A percentile compares a stretch with the other conserved stretches of the same genome.
phyloP scores from a whole-genome alignment of 2,113 vertebrate genomes.

The Microcebus murinus region DNA sequence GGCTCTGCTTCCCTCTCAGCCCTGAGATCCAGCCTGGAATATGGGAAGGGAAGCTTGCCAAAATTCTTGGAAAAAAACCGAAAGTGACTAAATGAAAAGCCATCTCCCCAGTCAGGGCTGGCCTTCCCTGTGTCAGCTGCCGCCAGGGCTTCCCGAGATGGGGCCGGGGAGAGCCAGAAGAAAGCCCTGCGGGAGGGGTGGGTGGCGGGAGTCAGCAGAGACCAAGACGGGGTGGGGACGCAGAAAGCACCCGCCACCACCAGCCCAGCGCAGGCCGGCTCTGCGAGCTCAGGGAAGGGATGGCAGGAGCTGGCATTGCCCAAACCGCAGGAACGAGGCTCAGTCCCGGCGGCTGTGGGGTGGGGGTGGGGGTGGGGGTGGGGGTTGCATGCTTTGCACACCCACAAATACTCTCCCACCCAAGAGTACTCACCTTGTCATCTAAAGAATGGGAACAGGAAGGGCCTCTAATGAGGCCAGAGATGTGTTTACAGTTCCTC shows the following conservation, averaged over 20 bases:
- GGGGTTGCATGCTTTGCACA: background rate
- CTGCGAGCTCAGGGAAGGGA: background rate
- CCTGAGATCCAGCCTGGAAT: background rate
- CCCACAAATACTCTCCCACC: conserved; percentile 30
- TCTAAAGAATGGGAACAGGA: conserved; percentile 58
- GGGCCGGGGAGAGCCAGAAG: background rate
- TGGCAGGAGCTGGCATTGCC: fast-evolving
- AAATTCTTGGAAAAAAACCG: conserved; percentile 12
- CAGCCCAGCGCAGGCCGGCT: background rate
- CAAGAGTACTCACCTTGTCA: background rate
- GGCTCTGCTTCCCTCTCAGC: background rate
- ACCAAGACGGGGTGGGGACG: background rate
- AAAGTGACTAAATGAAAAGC: conserved; percentile 70
- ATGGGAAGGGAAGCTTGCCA: conserved; percentile 7
- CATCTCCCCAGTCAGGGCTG: conserved; percentile 31
- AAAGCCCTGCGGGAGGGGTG: fast-evolving
- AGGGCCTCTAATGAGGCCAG: conserved; percentile 37
- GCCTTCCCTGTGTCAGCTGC: background rate
- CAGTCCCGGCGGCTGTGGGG: background rate
- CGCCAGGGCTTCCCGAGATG: background rate
- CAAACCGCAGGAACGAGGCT: background rate
- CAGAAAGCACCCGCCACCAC: background rate
- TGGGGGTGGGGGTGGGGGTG: too few species aligned
- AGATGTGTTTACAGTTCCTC: conserved; percentile 34
- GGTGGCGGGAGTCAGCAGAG: background rate